Evolutionary conservation across 1,140 invertebrate genomes (phyloP).

Genomic region (Trichoplusia ni): DNA sequence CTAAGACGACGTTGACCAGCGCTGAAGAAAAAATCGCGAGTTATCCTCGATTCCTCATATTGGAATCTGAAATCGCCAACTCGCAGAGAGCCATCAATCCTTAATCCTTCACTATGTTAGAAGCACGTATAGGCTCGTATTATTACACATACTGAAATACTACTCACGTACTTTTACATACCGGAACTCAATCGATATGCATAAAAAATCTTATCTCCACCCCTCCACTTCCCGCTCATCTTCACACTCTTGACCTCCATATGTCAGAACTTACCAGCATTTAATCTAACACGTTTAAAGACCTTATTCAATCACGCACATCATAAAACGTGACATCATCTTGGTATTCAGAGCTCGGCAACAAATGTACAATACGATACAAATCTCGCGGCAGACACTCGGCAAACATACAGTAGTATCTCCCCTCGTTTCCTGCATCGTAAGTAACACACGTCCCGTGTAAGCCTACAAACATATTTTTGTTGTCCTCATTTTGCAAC

Average conservation of each 20-base stretch:
- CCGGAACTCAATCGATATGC: neutral
- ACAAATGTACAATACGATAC: conserved; percentile 59
- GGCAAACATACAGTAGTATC: conserved; percentile 54
- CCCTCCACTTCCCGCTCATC: too few species aligned
- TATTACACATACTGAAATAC: too few species aligned
- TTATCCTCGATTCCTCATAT: too few species aligned
- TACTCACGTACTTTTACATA: too few species aligned
- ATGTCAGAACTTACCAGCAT: conserved; percentile 4
- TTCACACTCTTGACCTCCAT: conserved; percentile 1
- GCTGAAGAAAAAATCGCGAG: too few species aligned
- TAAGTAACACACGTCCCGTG: conserved; percentile 56
- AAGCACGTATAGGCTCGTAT: too few species aligned
- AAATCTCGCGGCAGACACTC: conserved; percentile 62
- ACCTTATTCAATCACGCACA: conserved; percentile 34
- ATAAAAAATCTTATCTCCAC: conserved; percentile 2
- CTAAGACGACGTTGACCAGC: too few species aligned
- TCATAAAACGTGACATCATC: conserved; percentile 50
- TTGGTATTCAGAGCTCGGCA: conserved; percentile 38
- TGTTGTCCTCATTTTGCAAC: conserved; percentile 9
- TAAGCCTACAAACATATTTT: conserved; percentile 41
- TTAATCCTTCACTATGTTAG: too few species aligned
- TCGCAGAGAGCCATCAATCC: too few species aligned
- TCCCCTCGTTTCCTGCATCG: conserved; percentile 71
- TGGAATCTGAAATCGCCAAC: too few species aligned
- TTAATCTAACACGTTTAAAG: conserved; percentile 20